Evolutionary conservation across 2,797 vertebrate genomes (phyloP).

Genomic region (Galago senegalensis): DNA sequence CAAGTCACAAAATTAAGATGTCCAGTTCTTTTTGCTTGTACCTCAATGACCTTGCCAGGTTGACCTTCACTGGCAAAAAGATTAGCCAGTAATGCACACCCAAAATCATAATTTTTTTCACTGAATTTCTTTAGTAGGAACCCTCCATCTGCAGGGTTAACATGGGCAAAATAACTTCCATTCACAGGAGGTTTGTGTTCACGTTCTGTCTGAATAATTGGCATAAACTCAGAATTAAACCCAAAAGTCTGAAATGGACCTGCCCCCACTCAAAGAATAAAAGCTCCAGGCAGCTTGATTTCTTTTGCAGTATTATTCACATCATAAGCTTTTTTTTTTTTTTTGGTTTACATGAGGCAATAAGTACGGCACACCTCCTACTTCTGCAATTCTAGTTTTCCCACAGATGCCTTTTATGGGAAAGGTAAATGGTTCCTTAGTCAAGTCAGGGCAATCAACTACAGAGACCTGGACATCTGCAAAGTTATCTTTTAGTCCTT

Average conservation of each 20-base stretch:
- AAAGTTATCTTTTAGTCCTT: constrained; percentile 94
- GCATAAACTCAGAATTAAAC: constrained; percentile 97
- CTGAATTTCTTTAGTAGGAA: constrained; percentile 96
- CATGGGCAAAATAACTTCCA: constrained; percentile 93
- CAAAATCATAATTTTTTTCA: constrained; percentile 92
- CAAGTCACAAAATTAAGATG: constrained; percentile 94
- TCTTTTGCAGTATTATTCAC: no score
- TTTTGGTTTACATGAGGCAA: no score
- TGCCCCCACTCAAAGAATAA: constrained; percentile 96
- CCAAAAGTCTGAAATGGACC: constrained; percentile 92
- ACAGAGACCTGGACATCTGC: constrained; percentile 94
- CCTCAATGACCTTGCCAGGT: constrained; percentile 96
- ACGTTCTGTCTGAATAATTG: constrained; percentile 93
- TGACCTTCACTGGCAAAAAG: constrained; percentile 97
- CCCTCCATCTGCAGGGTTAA: constrained; percentile 93
- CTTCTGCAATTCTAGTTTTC: no score
- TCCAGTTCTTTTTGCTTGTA: constrained; percentile 93
- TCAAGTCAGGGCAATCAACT: constrained; percentile 96
- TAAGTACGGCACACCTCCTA: no score
- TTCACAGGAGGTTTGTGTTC: constrained; percentile 93
- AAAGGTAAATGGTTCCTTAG: constrained; percentile 94
- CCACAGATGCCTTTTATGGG: constrained; percentile 92
- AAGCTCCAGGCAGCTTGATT: constrained; percentile 86
- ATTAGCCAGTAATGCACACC: constrained; percentile 95
- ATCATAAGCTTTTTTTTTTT: no score